Percentiles rank a stretch among this genome's conserved stretches.
phyloP scores from a whole-genome alignment of 2,797 vertebrate species.

The Morus bassanus region DNA sequence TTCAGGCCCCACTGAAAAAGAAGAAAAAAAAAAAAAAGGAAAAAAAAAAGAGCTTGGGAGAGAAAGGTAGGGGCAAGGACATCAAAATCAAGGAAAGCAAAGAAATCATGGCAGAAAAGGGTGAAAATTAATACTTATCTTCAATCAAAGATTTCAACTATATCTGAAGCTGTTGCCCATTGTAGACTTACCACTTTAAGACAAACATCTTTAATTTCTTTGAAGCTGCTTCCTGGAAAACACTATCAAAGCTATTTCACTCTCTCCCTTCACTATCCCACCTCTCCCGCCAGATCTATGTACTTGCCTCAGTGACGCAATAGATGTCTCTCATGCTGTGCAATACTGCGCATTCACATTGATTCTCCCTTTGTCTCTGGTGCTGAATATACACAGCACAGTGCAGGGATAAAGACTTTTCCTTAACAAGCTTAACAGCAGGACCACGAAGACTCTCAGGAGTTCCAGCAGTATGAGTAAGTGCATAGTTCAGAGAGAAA shows the following conservation, averaged over 20 bases:
- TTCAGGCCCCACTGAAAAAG: neutral
- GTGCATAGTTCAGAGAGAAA: neutral
- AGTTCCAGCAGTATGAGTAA: neutral
- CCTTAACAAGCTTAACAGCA: neutral
- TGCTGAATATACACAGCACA: neutral
- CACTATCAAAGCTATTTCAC: neutral
- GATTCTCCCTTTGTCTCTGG: neutral
- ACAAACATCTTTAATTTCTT: neutral
- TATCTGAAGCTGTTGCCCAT: neutral
- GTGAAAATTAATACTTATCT: neutral
- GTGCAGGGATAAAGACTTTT: neutral
- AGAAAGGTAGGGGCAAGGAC: neutral
- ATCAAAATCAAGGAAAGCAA: neutral
- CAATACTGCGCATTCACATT: neutral
- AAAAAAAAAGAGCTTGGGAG: neutral
- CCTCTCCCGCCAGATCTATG: neutral
- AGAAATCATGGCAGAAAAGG: neutral
- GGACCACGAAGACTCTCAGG: neutral
- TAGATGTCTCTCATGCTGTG: neutral
- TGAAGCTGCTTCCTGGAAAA: neutral
- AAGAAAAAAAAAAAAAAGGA: no score
- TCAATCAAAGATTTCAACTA: neutral
- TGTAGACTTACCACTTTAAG: neutral
- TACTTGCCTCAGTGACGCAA: neutral
- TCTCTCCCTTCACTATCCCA: neutral